These are phyloP conservation scores for Takifugu ocellatus DNA, from an alignment of 2,797 vertebrate genomes.

Conservation along the genomic window DNA sequence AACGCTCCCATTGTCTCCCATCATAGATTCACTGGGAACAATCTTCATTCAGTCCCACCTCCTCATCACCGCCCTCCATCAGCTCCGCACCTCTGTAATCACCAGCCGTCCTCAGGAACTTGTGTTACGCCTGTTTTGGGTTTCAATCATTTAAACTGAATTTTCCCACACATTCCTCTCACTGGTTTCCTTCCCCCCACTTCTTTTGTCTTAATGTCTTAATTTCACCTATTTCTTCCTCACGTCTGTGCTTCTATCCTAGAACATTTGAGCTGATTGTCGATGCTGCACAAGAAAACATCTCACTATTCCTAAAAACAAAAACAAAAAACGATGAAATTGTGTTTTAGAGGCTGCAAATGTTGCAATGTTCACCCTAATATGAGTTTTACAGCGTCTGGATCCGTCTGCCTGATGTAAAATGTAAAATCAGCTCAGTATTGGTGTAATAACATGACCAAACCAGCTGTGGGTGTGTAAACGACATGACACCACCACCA, in stretches of 20 bases:
- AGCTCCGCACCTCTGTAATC: no score
- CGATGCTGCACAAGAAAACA: constrained; percentile 25
- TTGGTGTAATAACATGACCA: no score
- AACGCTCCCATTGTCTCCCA: neutral
- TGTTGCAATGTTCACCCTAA: neutral
- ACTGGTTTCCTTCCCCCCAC: neutral
- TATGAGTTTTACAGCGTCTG: neutral
- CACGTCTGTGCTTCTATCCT: neutral
- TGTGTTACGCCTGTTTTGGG: neutral
- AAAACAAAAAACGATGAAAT: neutral
- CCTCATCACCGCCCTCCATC: no score
- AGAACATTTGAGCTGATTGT: neutral
- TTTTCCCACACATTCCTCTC: neutral
- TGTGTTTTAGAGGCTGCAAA: constrained; percentile 13
- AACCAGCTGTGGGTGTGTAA: no score
- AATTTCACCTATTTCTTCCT: neutral
- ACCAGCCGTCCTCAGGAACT: no score
- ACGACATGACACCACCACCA: no score
- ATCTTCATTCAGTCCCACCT: no score
- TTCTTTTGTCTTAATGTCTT: neutral
- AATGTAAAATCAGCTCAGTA: no score
- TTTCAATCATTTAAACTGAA: neutral
- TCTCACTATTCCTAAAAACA: constrained; percentile 14
- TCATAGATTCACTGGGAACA: no score
- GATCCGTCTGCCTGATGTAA: no score